A percentile compares a stretch with the other conserved stretches of the same genome.
These are phyloP conservation scores for Poeciliopsis gracilis DNA, from an alignment of 2,797 vertebrate species.

Conservation along the genomic window DNA sequence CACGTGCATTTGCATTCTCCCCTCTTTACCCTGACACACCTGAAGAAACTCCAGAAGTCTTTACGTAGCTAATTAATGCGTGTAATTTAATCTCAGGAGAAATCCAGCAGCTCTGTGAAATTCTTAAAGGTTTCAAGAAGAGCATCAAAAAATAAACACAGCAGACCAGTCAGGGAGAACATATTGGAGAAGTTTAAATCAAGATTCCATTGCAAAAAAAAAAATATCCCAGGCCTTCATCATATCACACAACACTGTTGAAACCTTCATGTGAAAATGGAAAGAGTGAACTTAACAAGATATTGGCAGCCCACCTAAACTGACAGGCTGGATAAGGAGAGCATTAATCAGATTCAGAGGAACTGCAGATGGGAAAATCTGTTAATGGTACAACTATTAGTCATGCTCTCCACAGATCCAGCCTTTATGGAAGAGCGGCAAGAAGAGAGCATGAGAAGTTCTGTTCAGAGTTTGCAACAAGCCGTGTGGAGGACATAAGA, in stretches of 20 bases:
- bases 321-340: background rate
- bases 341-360: slow-evolving; percentile 1
- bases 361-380: slow-evolving; percentile 1
- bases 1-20: background rate
- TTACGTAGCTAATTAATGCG: background rate
- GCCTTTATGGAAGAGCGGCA: background rate
- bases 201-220: background rate
- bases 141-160: background rate
- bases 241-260: background rate
- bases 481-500: background rate
- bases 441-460: background rate
- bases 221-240: background rate
- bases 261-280: background rate
- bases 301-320: background rate
- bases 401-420: background rate
- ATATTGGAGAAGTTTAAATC: background rate
- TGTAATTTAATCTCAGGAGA: background rate
- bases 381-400: background rate
- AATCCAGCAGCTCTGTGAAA: background rate
- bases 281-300: background rate
- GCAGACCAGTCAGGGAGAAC: background rate
- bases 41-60: background rate
- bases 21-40: background rate
- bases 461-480: background rate
- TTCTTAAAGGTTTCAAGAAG: background rate